Base-by-base conservation (phyloP, 2,888 invertebrate species). In the Epinotia bilunana region DNA sequence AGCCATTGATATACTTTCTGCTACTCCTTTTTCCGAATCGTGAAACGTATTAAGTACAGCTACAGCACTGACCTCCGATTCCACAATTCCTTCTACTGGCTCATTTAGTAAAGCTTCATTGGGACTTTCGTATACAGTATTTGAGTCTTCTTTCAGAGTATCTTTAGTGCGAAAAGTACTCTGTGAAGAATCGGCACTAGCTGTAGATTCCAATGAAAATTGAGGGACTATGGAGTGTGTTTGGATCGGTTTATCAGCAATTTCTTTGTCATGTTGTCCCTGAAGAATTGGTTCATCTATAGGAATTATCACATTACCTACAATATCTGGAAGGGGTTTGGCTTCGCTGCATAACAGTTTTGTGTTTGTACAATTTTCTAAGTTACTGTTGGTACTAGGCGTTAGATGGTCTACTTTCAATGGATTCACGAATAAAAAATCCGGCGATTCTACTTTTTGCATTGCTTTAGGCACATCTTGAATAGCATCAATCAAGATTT, bases 181-280 rank as follows among this genome's bases (percentile, higher is more conserved):
- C 64, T 70, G 74, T 60, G 74, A 74, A 74, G 74, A 74, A 71
- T 74, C 70, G 18, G 70, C 64, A 63, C 74, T 74, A 3, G 74
- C 70, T 9, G 74, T 70, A n/a, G 70, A 74, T 64, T 74, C 74
- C n/a, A 74, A 43, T 28, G 74, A 71, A 7, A 53, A 13, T 64
- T 71, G 64, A 33, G 74, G 69, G 18, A 63, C 16, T 18, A 69
- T 57, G 7, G 68, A 55, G 6, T 46, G 43, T 20, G 33, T 16
- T 63, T 61, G 43, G 7, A 46, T 46, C 57, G 33, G 18, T 3
- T 62, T 55, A 18, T 12, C 12, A 46, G 13, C 13, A 18, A 49
- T 60, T n/a, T 60, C 70, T n/a, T 13, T 49, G n/a, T 58, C 33
- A 3, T 20, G 12, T 13, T 20, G 23, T 16, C 20, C 46, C 11